Conservation (phyloP, 2,888 invertebrate species). For the Isotomurus palustris region DNA sequence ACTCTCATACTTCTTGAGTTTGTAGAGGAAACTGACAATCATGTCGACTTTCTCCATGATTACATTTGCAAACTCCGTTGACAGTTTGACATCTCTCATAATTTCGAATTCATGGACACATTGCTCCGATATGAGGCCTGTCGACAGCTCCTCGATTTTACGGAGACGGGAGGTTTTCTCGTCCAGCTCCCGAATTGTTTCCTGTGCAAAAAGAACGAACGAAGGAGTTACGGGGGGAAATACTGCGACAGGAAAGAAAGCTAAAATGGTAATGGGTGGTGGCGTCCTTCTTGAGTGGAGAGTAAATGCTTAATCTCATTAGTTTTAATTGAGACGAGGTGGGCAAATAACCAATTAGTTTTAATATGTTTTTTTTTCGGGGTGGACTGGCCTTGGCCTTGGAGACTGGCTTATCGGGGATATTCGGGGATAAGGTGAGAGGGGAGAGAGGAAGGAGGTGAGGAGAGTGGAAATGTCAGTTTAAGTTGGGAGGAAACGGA, state of each 20-base stretch:
- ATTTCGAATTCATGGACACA: conserved; percentile 30
- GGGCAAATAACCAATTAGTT: too few relatives aligned
- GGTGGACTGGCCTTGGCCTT: too few relatives aligned
- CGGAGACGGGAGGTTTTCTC: conserved; percentile 19
- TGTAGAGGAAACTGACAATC: conserved; percentile 35
- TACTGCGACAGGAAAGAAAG: conserved; percentile 2
- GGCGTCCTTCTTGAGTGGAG: conserved; percentile 4
- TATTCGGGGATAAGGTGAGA: too few relatives aligned
- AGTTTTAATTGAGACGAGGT: not conserved
- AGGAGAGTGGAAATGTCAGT: too few relatives aligned
- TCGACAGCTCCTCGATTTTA: conserved; percentile 34
- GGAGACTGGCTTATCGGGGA: too few relatives aligned
- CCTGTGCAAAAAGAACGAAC: conserved; percentile 14
- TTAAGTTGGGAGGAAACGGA: too few relatives aligned
- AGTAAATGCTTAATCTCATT: conserved; percentile 9
- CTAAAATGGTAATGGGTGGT: conserved; percentile 3
- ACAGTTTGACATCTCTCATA: conserved; percentile 31
- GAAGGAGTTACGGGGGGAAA: conserved; percentile 5
- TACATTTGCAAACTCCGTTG: conserved; percentile 29
- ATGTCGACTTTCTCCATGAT: conserved; percentile 38
- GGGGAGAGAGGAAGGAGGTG: too few relatives aligned
- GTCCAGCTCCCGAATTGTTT: conserved; percentile 18
- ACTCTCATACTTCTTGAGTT: conserved; percentile 26
- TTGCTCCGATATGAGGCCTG: conserved; percentile 22
- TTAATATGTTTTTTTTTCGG: too few relatives aligned